Base-by-base conservation (phyloP, 2,888 invertebrate genomes). In the Lithodes maja region DNA sequence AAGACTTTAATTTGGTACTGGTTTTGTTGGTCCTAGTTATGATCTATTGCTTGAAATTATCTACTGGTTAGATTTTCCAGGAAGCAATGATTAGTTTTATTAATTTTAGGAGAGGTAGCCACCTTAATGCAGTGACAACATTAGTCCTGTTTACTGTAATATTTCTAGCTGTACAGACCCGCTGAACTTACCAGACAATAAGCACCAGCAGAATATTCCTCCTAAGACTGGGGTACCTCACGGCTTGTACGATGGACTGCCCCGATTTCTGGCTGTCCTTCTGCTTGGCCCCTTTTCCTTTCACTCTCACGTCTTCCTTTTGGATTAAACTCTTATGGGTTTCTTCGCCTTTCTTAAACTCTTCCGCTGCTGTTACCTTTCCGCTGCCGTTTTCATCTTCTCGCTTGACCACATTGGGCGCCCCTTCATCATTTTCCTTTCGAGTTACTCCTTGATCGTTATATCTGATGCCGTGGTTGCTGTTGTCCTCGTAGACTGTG, bases 181-280 rank as follows among this genome's bases (percentile, higher is more conserved):
- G 12, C 17, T 53, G 50, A 9, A 85, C 79, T 85, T 17, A 74
- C 80, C 86, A 86, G 53, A 80, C 80, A 3, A 91, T 9, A n/a
- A 90, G 77, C 33, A 91, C 91, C 61, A 91, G 52, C 71, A 83
- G 68, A 33, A 91, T 85, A 54, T 91, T 90, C n/a, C 69, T 88
- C 69, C 90, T 68, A 54, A 92, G 86, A 1, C 78, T 69, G 1
- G 90, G 92, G 80, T 89, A 89, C n/a, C 49, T 77, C 3, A 85
- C 12, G 9, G 87, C 86, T 9, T 85, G 61, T 9, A 85, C 52
- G 52, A 90, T 88, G 9, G 90, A 85, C n/a, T 33, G 55, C 1
- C 77, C 83, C n/a, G 83, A n/a, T 2, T 50, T 33, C 17, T 7
- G 50, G 3, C 3, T 0, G 1, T 55, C n/a, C 12, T 71, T 71